Base-by-base conservation (phyloP, 2,797 vertebrate species). In the Rhincodon typus region DNA sequence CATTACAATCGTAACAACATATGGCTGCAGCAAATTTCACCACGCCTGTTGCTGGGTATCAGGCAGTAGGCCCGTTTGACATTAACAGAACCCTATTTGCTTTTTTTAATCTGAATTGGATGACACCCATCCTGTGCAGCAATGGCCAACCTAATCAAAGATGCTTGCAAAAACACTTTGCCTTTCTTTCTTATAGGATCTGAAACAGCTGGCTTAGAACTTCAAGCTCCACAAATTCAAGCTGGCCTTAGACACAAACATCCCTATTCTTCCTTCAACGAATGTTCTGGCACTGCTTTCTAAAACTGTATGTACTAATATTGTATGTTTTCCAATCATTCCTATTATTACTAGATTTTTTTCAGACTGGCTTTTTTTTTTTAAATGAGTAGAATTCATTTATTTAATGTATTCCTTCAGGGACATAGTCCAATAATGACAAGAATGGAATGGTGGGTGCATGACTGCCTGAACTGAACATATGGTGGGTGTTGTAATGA, bases 401-500 rank as follows among this genome's bases (percentile, higher is more conserved):
- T 91, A 4, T 91, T 90, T 66, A 38, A 91, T n/a, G 57, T 34
- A 6, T 91, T 91, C 53, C 88, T 62, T 66, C 53, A 62, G 57
- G 82, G 38, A 84, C 82, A 25, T 84, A 84, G 6, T 84, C 82
- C 38, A 42, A 84, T 46, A 30, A 66, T 91, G 88, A 91, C 88
- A 91, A 91, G 57, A 91, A 91, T 66, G 88, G 88, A 62, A 62
- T 88, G 50, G 57, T 66, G 19, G 88, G 57, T 91, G 34, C 30
- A 66, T 62, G 53, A 90, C 87, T 90, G 57, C 34, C 87, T 90
- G 88, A 91, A 62, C 57, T 91, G 57, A 91, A 91, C 57, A 62
- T 91, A 91, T 91, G 88, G 88, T 88, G 86, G 90, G 62, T 93
- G 90, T 67, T 70, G 17, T 30, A 94, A 94, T 94, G 93, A 94